Evolutionary conservation across 2,113 vertebrate species (phyloP).

Genomic region (Anhinga anhinga): DNA sequence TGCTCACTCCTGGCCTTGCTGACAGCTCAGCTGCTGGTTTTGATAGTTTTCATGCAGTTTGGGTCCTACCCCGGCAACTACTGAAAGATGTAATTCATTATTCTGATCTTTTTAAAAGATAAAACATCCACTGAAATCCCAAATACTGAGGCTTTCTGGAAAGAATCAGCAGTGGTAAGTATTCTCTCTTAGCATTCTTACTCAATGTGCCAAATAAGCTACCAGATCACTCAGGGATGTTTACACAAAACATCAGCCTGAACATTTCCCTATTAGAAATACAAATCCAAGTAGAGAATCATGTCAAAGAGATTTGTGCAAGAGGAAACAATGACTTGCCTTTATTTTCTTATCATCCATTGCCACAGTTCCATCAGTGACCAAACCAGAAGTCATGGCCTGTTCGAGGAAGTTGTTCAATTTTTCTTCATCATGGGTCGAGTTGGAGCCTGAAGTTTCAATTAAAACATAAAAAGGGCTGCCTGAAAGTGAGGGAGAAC

Average conservation of each 20-base stretch:
- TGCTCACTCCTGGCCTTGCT: neutral
- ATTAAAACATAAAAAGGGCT: slow-evolving; percentile 90
- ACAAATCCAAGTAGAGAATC: neutral
- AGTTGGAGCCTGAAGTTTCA: slow-evolving; percentile 89
- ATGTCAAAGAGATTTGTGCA: neutral
- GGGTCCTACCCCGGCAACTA: neutral
- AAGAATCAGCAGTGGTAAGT: neutral
- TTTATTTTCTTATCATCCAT: slow-evolving; percentile 85
- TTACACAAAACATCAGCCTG: neutral
- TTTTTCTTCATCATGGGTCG: slow-evolving; percentile 85
- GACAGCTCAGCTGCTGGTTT: neutral
- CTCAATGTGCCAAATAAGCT: neutral
- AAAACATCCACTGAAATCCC: neutral
- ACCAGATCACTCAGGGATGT: neutral
- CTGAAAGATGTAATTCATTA: neutral
- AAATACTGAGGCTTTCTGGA: neutral
- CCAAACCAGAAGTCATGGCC: slow-evolving; percentile 77
- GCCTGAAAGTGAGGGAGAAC: slow-evolving; percentile 67
- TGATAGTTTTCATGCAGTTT: neutral
- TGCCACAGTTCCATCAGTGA: slow-evolving; percentile 87
- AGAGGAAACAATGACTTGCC: slow-evolving; percentile 56
- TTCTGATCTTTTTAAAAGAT: neutral
- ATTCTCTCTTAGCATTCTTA: neutral
- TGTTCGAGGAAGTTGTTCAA: slow-evolving; percentile 84
- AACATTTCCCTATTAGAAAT: neutral